Conservation (phyloP, 1,140 invertebrate genomes). For the Drosophila virilis region DNA sequence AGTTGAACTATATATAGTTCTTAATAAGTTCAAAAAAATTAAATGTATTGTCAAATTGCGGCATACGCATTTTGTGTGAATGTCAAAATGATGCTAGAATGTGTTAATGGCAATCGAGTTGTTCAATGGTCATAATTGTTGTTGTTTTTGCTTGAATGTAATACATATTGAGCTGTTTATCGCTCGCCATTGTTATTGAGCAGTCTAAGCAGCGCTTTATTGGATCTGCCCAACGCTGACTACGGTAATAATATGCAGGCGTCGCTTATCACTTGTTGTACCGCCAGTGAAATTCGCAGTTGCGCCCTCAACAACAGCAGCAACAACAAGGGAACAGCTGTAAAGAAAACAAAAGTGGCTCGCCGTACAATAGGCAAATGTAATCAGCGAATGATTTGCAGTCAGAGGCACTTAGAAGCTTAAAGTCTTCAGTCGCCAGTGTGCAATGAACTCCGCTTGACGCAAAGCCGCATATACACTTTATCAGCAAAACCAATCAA, state of each 20-base stretch:
- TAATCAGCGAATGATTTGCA: conserved; percentile 34
- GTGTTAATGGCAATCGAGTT: conserved; percentile 19
- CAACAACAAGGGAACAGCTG: conserved; percentile 27
- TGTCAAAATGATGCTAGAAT: conserved; percentile 24
- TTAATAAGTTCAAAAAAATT: too few species aligned
- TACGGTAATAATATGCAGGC: conserved; percentile 59
- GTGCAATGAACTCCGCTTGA: conserved; percentile 32
- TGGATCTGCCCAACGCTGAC: conserved; percentile 17
- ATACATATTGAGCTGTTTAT: conserved; percentile 33
- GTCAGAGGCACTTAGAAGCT: conserved; percentile 24
- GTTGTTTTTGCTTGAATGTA: conserved; percentile 27
- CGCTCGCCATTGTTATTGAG: conserved; percentile 27
- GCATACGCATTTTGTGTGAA: conserved; percentile 28
- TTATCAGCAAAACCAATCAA: conserved; percentile 12
- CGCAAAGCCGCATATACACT: neutral
- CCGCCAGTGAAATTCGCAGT: conserved; percentile 31
- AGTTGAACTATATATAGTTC: too few species aligned
- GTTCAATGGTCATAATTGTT: conserved; percentile 16
- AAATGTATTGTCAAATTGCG: too few species aligned
- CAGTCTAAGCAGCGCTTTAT: conserved; percentile 23
- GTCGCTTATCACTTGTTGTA: conserved; percentile 51
- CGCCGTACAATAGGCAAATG: conserved; percentile 41
- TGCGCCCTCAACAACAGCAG: conserved; percentile 23
- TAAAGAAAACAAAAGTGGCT: conserved; percentile 43
- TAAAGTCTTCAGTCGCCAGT: conserved; percentile 10